Evolutionary conservation across 2,888 invertebrate genomes (phyloP).

Genomic region (Volucella bombylans): DNA sequence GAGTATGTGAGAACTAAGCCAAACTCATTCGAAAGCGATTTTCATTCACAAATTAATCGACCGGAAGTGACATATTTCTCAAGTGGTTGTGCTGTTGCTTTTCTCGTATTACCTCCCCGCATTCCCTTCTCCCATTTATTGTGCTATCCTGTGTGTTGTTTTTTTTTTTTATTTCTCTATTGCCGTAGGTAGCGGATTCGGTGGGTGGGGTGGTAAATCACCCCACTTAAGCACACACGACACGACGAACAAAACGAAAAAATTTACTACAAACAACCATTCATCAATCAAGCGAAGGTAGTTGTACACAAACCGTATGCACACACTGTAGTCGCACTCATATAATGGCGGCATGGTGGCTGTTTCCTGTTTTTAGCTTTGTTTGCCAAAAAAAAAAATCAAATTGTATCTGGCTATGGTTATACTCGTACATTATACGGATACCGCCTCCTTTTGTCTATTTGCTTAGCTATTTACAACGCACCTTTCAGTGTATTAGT

Average conservation of each 20-base stretch:
- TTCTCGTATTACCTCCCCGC: slow-evolving; percentile 35
- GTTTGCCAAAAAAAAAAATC: slow-evolving; percentile 61
- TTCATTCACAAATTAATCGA: slow-evolving; percentile 75
- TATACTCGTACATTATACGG: slow-evolving; percentile 14
- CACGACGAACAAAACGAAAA: slow-evolving; percentile 13
- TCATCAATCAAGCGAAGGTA: slow-evolving; percentile 58
- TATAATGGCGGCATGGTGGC: slow-evolving; percentile 40
- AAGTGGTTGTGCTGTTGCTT: slow-evolving; percentile 62
- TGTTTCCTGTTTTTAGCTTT: slow-evolving; percentile 70
- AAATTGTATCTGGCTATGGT: slow-evolving; percentile 35
- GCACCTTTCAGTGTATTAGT: neutral
- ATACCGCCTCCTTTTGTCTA: slow-evolving; percentile 1
- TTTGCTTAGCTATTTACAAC: slow-evolving; percentile 16
- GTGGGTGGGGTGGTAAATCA: slow-evolving; percentile 52
- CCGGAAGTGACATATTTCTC: slow-evolving; percentile 75
- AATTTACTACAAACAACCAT: slow-evolving; percentile 63
- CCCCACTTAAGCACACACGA: slow-evolving; percentile 53
- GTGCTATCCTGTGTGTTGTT: neutral
- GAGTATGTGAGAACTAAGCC: slow-evolving; percentile 59
- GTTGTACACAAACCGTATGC: slow-evolving; percentile 15
- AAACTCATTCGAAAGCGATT: slow-evolving; percentile 72
- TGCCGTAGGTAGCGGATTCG: slow-evolving; percentile 20
- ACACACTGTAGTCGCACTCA: slow-evolving; percentile 23
- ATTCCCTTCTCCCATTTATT: slow-evolving; percentile 3
- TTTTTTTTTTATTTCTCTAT: slow-evolving; percentile 23